Conservation (phyloP, 2,113 vertebrate species). For the Odobenus rosmarus region DNA sequence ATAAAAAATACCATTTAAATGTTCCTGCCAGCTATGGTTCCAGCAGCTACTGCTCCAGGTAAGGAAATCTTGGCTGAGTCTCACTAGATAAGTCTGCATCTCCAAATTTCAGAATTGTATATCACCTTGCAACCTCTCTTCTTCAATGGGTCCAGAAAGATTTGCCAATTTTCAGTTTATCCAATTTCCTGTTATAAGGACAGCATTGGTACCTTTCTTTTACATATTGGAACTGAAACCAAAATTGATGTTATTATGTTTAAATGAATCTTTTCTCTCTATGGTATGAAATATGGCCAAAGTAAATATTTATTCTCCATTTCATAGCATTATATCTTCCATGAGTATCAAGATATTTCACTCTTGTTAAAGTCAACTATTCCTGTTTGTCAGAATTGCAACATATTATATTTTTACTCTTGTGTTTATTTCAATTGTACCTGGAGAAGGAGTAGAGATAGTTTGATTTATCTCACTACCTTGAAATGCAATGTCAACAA, state of each 20-base stretch:
- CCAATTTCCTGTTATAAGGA: background rate
- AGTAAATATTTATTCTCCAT: background rate
- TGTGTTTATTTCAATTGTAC: background rate
- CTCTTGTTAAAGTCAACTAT: background rate
- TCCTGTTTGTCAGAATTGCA: background rate
- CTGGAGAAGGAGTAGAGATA: background rate
- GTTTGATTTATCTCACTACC: background rate
- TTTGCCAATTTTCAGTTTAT: background rate
- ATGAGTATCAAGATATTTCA: background rate
- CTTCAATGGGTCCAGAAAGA: background rate
- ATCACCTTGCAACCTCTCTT: background rate
- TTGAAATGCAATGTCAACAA: background rate
- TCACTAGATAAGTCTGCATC: no score
- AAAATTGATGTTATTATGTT: background rate
- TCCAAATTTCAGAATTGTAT: background rate
- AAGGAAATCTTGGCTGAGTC: background rate
- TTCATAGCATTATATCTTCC: background rate
- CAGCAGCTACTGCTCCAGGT: background rate
- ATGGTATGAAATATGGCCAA: background rate
- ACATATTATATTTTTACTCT: background rate
- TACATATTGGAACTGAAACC: background rate
- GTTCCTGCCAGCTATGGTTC: background rate
- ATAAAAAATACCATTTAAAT: background rate
- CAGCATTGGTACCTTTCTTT: background rate
- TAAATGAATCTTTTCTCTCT: background rate